phyloP scores from a whole-genome alignment of 2,113 vertebrate genomes.

The Eulemur macaco region DNA sequence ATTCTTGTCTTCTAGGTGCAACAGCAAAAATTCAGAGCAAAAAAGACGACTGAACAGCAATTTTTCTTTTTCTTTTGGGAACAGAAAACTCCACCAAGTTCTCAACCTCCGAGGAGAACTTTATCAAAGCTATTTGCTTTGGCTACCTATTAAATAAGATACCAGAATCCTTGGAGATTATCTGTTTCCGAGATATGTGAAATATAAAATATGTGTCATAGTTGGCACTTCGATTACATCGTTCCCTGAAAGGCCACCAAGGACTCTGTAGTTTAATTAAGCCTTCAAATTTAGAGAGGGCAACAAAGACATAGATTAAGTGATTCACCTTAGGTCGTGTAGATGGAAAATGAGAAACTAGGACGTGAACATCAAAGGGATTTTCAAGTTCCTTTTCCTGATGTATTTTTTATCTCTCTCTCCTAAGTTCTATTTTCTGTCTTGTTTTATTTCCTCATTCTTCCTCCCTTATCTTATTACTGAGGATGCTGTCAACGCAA shows the following conservation, averaged over 20 bases:
- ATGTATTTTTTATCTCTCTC: not conserved
- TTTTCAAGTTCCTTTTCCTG: not conserved
- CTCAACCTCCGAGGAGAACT: not conserved
- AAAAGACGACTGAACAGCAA: not conserved
- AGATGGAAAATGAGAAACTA: not conserved
- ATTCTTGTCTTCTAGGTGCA: not conserved
- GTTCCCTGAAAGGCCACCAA: not conserved
- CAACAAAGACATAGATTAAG: not conserved
- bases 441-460: not conserved
- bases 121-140: slow-evolving; percentile 28
- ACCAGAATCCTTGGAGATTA: not conserved
- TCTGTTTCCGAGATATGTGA: not conserved
- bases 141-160: not conserved
- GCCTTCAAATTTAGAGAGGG: not conserved
- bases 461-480: not conserved
- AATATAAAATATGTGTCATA: not conserved
- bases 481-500: not conserved
- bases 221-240: not conserved
- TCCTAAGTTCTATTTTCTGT: not conserved
- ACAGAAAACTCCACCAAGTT: slow-evolving; percentile 22
- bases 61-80: not conserved
- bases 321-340: not conserved
- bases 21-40: not conserved
- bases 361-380: not conserved
- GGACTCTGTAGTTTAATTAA: slow-evolving; percentile 11